phyloP scores from a whole-genome alignment of 2,888 invertebrate genomes.

The Smittia sp. region DNA sequence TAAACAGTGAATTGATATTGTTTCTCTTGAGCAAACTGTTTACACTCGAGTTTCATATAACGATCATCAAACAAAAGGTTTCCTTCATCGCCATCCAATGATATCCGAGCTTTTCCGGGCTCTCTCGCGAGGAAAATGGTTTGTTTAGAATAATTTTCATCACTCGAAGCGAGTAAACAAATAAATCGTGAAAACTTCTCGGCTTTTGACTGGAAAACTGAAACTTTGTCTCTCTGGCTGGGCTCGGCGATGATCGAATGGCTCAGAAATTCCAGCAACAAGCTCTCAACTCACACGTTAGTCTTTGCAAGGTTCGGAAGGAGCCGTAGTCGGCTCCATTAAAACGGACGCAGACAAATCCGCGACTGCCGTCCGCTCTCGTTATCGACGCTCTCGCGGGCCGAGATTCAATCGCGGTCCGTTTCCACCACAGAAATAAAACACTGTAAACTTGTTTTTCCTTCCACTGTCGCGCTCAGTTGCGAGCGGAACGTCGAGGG shows the following conservation, averaged over 20 bases:
- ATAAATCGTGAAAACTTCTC: neutral
- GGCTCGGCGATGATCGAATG: neutral
- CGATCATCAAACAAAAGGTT: constrained; percentile 33
- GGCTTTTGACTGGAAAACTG: neutral
- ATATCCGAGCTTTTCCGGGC: neutral
- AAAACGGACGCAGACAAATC: neutral
- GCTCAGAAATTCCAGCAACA: neutral
- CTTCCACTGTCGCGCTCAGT: constrained; percentile 36
- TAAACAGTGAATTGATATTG: constrained; percentile 14
- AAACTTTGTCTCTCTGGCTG: neutral
- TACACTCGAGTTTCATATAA: neutral
- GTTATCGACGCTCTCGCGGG: neutral
- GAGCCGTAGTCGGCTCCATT: neutral
- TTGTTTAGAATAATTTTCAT: neutral
- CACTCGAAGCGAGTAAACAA: neutral
- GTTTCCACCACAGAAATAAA: neutral
- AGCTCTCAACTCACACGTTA: neutral
- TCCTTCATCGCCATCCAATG: constrained; percentile 31
- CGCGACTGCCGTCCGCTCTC: neutral
- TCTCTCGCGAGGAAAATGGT: constrained; percentile 9
- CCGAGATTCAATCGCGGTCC: constrained; percentile 7
- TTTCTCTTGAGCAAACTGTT: constrained; percentile 9
- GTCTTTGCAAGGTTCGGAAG: constrained; percentile 1
- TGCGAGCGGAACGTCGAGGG: constrained; percentile 33
- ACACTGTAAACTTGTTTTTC: constrained; percentile 36